Conservation (phyloP, 2,888 invertebrate species). For the Perizoma affinitatum region DNA sequence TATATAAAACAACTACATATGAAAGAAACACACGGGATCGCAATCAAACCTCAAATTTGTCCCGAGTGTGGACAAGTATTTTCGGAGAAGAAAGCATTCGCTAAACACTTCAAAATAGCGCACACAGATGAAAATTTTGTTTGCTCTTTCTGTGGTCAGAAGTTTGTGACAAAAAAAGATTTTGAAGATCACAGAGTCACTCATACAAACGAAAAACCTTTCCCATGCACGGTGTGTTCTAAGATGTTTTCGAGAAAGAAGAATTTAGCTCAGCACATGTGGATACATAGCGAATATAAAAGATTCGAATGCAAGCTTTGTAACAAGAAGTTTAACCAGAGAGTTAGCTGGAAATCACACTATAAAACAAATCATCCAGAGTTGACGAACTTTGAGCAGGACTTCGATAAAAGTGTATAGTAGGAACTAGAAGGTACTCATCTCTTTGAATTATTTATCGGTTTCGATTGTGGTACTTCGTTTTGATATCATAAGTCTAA, state of each 20-base stretch:
- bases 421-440: too few relatives aligned
- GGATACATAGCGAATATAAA: constrained; percentile 73
- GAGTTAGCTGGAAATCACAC: constrained; percentile 74
- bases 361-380: constrained; percentile 74
- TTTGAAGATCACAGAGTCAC: constrained; percentile 76
- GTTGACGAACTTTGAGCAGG: constrained; percentile 53
- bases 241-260: constrained; percentile 73
- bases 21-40: constrained; percentile 40
- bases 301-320: constrained; percentile 69
- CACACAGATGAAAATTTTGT: constrained; percentile 69
- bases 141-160: constrained; percentile 69
- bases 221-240: constrained; percentile 76
- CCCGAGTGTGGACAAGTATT: constrained; percentile 48
- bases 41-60: constrained; percentile 39
- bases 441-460: too few relatives aligned
- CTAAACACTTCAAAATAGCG: constrained; percentile 43
- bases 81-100: constrained; percentile 19
- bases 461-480: too few relatives aligned
- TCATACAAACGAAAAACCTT: constrained; percentile 80
- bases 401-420: constrained; percentile 47
- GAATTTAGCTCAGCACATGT: constrained; percentile 72
- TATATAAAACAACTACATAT: constrained; percentile 41
- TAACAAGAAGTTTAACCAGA: constrained; percentile 72
- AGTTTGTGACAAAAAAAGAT: constrained; percentile 63
- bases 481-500: too few relatives aligned